Conservation (phyloP, 2,113 vertebrate genomes). For the Siphamia tubifer region DNA sequence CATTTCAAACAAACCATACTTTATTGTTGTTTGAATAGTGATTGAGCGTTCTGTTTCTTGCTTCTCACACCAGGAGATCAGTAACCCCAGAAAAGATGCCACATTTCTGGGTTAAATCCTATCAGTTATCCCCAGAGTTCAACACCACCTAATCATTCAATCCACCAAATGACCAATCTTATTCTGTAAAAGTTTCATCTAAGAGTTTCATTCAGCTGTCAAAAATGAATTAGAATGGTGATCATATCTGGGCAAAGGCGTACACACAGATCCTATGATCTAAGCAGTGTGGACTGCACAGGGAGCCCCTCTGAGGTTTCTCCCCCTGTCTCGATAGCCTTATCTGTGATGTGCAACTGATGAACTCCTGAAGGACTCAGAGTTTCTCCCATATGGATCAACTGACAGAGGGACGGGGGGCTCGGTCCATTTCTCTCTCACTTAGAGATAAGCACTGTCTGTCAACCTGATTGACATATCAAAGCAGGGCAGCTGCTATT, state of each 20-base stretch:
- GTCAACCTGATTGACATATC: conserved; percentile 71
- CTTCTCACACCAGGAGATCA: not conserved
- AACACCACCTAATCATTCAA: not conserved
- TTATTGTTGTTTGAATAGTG: no score
- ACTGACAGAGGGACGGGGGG: conserved; percentile 42
- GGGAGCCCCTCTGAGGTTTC: not conserved
- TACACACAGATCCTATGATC: not conserved
- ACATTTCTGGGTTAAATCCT: not conserved
- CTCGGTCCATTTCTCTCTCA: conserved; percentile 54
- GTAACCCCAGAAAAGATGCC: not conserved
- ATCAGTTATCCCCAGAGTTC: no score
- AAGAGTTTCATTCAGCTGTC: no score
- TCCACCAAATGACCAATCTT: not conserved
- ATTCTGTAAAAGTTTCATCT: not conserved
- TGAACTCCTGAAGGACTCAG: conserved; percentile 65
- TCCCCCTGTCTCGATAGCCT: conserved; percentile 45
- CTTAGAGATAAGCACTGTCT: conserved; percentile 73
- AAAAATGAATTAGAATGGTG: conserved; percentile 7
- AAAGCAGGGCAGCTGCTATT: conserved; percentile 55
- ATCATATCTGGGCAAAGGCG: not conserved
- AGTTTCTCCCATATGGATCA: conserved; percentile 51
- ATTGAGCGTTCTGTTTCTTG: not conserved
- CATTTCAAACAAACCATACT: no score
- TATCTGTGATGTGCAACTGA: conserved; percentile 72
- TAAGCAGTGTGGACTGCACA: not conserved